Evolutionary conservation across 2,888 invertebrate genomes (phyloP), one percentile per base, ranked within the genome.

Genomic region (Drosophila histrio): DNA sequence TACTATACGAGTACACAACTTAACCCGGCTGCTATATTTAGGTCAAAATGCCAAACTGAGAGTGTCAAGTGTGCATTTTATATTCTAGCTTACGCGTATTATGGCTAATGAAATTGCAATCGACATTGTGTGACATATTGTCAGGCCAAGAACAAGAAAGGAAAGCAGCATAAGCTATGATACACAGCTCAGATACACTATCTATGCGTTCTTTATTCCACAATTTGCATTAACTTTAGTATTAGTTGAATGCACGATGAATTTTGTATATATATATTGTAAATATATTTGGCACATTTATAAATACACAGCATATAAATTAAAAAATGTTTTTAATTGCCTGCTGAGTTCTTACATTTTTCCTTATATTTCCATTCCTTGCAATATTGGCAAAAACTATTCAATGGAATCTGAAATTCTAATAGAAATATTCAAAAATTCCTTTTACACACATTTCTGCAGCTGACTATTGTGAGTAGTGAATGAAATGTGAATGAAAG

Each of bases 31-130:
- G 22, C 52, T 28, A 50, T 62, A 81, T 85, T 81, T 85, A 52
- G 88, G 80, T 81, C 80, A 85, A 32, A 74, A 49, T 66, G 72
- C 88, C 88, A 81, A 85, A 85, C 63, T 60, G 61, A 72, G 88
- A 63, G 58, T 53, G 72, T 58, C 79, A 74, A 72, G 79, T 82
- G 61, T 65, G 72, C 79, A 79, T 28, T 73, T 72, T 52, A 49
- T 64, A 72, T 82, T 85, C 83, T 87, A 84, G 70, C 46, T 62
- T 38, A 43, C 32, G 50, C 62, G 44, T 63, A 32, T 63, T 66
- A 71, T 63, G 75, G 79, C 79, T 59, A 75, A 79, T 68, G 44
- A 61, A 75, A 79, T 68, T 75, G 79, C 79, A 85, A 72, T 66
- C 64, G 53, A 63, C 66, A 41, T 70, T 77, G 50, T 67, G 44